phyloP scores from a whole-genome alignment of 2,113 vertebrate genomes.

The Catharus bicknelli region DNA sequence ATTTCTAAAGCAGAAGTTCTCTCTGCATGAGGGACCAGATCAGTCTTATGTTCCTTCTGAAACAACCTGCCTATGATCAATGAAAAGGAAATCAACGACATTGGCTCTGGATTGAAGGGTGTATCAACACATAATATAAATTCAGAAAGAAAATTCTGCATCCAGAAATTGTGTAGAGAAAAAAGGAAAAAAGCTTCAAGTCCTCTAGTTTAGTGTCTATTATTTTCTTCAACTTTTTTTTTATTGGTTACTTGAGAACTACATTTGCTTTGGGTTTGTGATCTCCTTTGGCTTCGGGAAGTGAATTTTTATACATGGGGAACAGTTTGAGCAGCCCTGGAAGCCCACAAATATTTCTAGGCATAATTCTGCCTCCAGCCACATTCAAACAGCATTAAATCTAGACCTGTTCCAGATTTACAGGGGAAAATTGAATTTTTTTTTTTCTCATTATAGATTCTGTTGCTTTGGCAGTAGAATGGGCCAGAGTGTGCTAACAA shows the following conservation, averaged over 20 bases:
- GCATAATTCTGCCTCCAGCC: background rate
- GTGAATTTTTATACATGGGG: background rate
- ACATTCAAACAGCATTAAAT: conserved; percentile 3
- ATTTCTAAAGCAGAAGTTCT: background rate
- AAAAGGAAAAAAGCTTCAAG: background rate
- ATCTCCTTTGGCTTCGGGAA: background rate
- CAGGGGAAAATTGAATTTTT: background rate
- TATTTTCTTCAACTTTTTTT: background rate
- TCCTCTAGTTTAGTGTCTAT: background rate
- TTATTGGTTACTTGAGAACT: background rate
- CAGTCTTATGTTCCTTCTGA: background rate
- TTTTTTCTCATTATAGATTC: background rate
- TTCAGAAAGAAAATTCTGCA: background rate
- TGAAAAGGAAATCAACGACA: background rate
- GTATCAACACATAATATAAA: background rate
- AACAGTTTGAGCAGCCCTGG: background rate
- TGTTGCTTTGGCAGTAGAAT: background rate
- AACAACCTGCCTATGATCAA: background rate
- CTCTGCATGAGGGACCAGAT: background rate
- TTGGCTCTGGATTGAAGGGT: background rate
- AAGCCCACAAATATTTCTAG: conserved; percentile 29
- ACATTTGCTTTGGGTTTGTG: background rate
- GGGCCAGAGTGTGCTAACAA: background rate
- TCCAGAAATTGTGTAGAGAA: background rate
- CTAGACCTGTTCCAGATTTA: conserved; percentile 18